A percentile compares a stretch with the other conserved stretches of the same genome.
These are phyloP conservation scores for Drosophila novamexicana DNA, from an alignment of 1,140 invertebrate genomes.

Conservation along the genomic window DNA sequence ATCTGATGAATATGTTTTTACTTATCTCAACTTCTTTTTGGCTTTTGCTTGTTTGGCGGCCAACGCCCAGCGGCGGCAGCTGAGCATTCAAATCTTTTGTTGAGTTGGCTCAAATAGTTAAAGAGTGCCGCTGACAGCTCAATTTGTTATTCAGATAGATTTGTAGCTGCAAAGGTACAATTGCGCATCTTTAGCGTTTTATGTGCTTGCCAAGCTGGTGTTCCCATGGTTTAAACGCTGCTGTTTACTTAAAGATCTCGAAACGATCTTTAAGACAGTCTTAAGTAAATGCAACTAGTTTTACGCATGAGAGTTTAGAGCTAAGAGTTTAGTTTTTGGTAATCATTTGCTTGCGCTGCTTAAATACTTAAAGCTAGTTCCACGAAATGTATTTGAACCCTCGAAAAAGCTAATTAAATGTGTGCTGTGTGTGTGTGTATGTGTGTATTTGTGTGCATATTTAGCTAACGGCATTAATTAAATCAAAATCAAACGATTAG, in stretches of 20 bases:
- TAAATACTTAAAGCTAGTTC: conserved; percentile 63
- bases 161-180: conserved; percentile 17
- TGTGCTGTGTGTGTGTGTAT: conserved; percentile 9
- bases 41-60: conserved; percentile 16
- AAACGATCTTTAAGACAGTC: neutral
- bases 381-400: conserved; percentile 41
- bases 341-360: conserved; percentile 21
- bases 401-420: conserved; percentile 35
- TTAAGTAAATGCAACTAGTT: conserved; percentile 34
- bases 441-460: conserved; percentile 13
- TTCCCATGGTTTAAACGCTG: conserved; percentile 19
- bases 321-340: conserved; percentile 7
- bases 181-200: conserved; percentile 49
- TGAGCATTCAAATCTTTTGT: conserved; percentile 19
- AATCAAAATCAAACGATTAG: conserved; percentile 58
- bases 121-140: conserved; percentile 64
- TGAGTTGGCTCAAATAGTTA: conserved; percentile 18
- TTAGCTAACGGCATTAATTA: conserved; percentile 42
- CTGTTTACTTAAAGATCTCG: conserved; percentile 43
- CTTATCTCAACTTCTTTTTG: conserved; percentile 9
- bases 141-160: conserved; percentile 64
- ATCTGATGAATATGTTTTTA: conserved; percentile 10
- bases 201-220: conserved; percentile 34
- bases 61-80: conserved; percentile 44
- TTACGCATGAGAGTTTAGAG: conserved; percentile 65